A percentile compares a stretch with the other conserved stretches of the same genome.
Conservation (phyloP, 2,888 invertebrate species). For the Stratiomys singularior region DNA sequence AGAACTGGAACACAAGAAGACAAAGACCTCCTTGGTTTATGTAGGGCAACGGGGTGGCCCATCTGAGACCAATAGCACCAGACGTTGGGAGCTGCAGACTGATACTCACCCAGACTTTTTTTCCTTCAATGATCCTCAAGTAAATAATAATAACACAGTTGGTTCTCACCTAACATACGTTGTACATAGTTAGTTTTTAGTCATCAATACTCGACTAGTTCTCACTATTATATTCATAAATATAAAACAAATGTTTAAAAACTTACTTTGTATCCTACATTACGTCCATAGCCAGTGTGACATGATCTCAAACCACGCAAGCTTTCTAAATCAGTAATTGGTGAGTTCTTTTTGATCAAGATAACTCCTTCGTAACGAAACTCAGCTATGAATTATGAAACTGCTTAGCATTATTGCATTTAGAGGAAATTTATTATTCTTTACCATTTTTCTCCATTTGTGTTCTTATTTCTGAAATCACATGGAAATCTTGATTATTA, state of each 20-base stretch:
- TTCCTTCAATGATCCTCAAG: too few relatives aligned
- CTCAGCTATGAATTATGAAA: conserved; percentile 70
- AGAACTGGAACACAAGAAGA: too few relatives aligned
- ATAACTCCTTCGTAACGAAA: conserved; percentile 86
- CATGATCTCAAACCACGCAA: conserved; percentile 84
- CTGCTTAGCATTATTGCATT: not conserved
- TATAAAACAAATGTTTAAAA: not conserved
- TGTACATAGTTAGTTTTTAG: too few relatives aligned
- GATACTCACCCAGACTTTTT: too few relatives aligned
- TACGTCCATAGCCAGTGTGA: conserved; percentile 87
- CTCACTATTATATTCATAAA: too few relatives aligned
- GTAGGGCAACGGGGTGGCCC: too few relatives aligned
- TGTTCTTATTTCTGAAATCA: conserved; percentile 81
- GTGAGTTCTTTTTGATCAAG: conserved; percentile 79
- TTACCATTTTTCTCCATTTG: conserved; percentile 79
- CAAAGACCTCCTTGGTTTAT: too few relatives aligned
- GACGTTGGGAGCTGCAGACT: too few relatives aligned
- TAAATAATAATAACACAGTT: too few relatives aligned
- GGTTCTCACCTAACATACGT: too few relatives aligned
- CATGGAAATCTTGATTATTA: conserved; percentile 77
- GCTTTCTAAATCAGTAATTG: conserved; percentile 74
- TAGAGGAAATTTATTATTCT: not conserved
- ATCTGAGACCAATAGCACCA: too few relatives aligned
- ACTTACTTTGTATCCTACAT: conserved; percentile 83
- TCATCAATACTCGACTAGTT: too few relatives aligned